Percentiles rank a stretch among this genome's conserved stretches.
Conservation (phyloP, 2,113 vertebrate species). For the Mus pahari region DNA sequence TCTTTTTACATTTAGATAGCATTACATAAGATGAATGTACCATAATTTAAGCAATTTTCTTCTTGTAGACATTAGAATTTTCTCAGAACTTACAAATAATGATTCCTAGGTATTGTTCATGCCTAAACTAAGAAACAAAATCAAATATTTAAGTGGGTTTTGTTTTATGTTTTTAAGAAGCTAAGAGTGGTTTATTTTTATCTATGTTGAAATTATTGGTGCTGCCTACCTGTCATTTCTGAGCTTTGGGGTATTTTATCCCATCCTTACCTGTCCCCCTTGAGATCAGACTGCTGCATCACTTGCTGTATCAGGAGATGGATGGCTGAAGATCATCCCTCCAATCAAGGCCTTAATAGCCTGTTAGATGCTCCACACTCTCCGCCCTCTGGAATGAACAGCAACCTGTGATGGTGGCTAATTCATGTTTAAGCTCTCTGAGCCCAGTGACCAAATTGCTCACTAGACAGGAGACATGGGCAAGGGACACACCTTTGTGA, state of each 20-base stretch:
- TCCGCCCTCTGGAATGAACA: neutral
- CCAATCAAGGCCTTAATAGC: neutral
- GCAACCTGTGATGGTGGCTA: neutral
- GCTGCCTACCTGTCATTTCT: neutral
- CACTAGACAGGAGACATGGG: neutral
- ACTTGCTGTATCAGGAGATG: neutral
- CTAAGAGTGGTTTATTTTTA: neutral
- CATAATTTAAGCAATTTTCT: neutral
- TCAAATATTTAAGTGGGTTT: neutral
- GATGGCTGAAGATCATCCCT: neutral
- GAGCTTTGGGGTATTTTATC: neutral
- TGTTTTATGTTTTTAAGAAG: conserved; percentile 24
- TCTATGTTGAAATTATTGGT: neutral
- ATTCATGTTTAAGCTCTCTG: neutral
- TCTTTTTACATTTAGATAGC: neutral
- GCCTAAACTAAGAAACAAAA: neutral
- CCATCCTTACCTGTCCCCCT: neutral
- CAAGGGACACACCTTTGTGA: neutral
- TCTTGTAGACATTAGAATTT: conserved; percentile 16
- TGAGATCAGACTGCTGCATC: neutral
- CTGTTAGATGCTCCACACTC: neutral
- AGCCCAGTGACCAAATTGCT: neutral
- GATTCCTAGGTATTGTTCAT: neutral
- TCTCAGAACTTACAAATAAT: neutral
- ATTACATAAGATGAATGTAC: neutral